Conservation (phyloP, 2,797 vertebrate species). For the Oryzias dopingdopingensis region DNA sequence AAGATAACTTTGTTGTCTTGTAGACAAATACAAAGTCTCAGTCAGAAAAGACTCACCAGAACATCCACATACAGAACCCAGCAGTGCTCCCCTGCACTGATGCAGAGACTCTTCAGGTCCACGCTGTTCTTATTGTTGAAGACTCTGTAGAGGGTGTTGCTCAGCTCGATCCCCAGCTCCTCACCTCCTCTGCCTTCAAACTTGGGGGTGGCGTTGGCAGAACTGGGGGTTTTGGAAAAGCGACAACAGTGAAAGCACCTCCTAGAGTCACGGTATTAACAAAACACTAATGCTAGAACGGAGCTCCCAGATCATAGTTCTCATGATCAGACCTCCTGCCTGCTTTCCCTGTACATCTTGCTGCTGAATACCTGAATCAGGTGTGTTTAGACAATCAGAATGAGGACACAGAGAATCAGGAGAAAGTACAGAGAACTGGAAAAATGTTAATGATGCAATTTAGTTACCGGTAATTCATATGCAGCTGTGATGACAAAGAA, state of each 20-base stretch:
- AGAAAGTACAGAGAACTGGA: too few relatives aligned
- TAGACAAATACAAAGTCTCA: not conserved
- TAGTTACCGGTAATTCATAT: too few relatives aligned
- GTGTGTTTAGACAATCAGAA: too few relatives aligned
- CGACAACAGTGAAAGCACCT: slow-evolving; percentile 24
- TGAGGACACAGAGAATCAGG: too few relatives aligned
- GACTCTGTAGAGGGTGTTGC: slow-evolving; percentile 89
- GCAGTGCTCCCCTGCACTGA: slow-evolving; percentile 89
- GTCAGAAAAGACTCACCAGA: slow-evolving; percentile 79
- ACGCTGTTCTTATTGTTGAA: slow-evolving; percentile 87
- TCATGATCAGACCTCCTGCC: too few relatives aligned
- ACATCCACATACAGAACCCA: slow-evolving; percentile 96
- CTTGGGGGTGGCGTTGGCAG: slow-evolving; percentile 92
- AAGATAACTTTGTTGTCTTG: not conserved
- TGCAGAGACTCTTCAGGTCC: slow-evolving; percentile 85
- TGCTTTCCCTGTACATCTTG: too few relatives aligned
- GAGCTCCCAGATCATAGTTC: too few relatives aligned
- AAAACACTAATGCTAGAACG: too few relatives aligned
- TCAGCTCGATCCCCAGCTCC: slow-evolving; percentile 89
- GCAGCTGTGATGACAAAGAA: too few relatives aligned
- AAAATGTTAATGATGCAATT: too few relatives aligned
- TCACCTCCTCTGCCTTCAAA: slow-evolving; percentile 97
- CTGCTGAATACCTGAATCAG: too few relatives aligned
- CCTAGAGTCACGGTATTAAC: slow-evolving; percentile 34
- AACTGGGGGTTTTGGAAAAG: slow-evolving; percentile 71